Evolutionary conservation across 2,113 vertebrate genomes (phyloP).

Genomic region (Sialia sialis): DNA sequence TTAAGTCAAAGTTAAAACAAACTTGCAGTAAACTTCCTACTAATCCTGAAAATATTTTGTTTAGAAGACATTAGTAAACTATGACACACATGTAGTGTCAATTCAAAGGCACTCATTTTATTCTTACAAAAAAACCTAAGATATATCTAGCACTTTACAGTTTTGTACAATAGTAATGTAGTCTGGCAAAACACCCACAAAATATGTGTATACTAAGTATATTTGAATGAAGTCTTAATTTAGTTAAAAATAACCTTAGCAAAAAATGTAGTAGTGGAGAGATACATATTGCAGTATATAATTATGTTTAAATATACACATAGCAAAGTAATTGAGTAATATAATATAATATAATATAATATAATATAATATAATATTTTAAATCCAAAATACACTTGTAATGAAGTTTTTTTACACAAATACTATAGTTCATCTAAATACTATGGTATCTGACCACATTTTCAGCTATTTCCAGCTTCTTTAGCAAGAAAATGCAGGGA

Average conservation of each 20-base stretch:
- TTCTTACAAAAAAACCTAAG: not conserved
- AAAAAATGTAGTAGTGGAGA: not conserved
- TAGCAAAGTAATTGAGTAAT: not conserved
- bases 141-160: not conserved
- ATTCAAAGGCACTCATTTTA: not conserved
- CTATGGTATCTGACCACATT: not conserved
- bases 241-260: not conserved
- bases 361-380: not conserved
- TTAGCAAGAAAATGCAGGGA: not conserved
- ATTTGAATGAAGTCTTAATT: not conserved
- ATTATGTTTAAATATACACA: not conserved
- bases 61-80: not conserved
- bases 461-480: not conserved
- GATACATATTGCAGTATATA: not conserved
- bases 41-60: not conserved
- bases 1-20: conserved; percentile 50
- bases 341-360: not conserved
- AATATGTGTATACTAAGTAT: not conserved
- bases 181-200: not conserved
- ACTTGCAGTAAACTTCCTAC: not conserved
- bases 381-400: not conserved
- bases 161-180: not conserved
- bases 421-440: not conserved
- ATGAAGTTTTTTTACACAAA: not conserved
- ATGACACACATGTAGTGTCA: not conserved